Base-by-base conservation (phyloP, 2,797 vertebrate species). In the Oreortyx pictus region DNA sequence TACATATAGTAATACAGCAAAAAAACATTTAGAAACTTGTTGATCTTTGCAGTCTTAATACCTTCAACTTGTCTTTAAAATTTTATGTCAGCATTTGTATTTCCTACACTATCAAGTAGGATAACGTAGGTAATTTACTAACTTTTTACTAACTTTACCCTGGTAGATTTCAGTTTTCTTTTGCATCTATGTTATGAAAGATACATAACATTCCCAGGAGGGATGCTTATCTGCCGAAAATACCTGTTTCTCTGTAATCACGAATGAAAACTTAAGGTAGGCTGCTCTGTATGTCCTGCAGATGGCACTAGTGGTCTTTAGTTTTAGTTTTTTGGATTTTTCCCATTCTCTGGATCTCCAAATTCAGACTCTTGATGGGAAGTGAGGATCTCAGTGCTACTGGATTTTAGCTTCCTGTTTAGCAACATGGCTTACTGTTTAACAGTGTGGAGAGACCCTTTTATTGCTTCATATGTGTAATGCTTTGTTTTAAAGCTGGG, bases 241-340 rank as follows among this genome's bases (percentile, higher is more conserved):
- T 65, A 82, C 13, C 24, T 46, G 3, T 11, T 86, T 75, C 27
- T 75, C 2, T 75, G 68, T 65, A 2, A 13, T 86, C 25, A 22
- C 4, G 31, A 22, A 82, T 9, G 52, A 56, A 39, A 54, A 35
- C 20, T 57, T 68, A 4, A 19, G 64, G 27, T 68, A 33, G 50
- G 14, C 16, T 77, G 5, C 54, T 70, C 23, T 64, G 7, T 75
- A 1, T 65, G 62, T 52, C 93, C 96, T 94, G 78, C 74, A 96
- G 96, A 57, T 96, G 96, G 95, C 97, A 91, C 61, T 86, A 73
- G 68, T n/a, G 57, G 52, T 52, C 87, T 83, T 60, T 4, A 72
- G n/a, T 33, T 11, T 9, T 41, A 60, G 52, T 5, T 2, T 9
- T 29, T 64, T 33, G 37, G 9, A 0, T 39, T 92, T 88, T 89